Conservation (phyloP, 2,113 vertebrate genomes). For the Aramus guarauna region DNA sequence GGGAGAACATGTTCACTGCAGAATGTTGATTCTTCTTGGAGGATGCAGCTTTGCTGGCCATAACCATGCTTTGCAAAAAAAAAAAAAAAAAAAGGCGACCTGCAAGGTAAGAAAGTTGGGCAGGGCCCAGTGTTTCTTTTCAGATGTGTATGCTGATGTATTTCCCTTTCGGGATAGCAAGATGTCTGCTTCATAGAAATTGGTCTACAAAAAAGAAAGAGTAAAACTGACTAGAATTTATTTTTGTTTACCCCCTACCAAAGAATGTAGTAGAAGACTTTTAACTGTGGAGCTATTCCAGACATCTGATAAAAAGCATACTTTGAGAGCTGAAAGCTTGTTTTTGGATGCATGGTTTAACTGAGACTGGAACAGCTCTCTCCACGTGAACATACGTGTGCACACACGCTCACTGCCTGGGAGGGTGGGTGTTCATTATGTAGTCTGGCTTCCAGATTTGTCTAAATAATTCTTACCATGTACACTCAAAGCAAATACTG, state of each 20-base stretch:
- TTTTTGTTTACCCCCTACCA: background rate
- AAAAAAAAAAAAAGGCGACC: background rate
- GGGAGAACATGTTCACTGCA: background rate
- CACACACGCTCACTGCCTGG: background rate
- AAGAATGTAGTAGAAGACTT: background rate
- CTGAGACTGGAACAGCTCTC: background rate
- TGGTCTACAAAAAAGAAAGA: background rate
- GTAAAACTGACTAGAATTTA: background rate
- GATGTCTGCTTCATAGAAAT: background rate
- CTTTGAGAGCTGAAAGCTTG: background rate
- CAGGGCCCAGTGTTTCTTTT: background rate
- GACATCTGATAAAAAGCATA: background rate
- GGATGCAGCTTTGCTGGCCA: background rate
- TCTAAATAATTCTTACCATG: accelerated
- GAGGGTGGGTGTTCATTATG: background rate
- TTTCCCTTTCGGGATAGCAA: background rate
- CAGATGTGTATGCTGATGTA: background rate
- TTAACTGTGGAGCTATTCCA: background rate
- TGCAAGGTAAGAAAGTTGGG: background rate
- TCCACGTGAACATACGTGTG: background rate
- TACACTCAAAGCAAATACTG: background rate
- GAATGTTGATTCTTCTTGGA: background rate
- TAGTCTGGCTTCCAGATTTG: background rate
- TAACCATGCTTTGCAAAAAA: background rate
- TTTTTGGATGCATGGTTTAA: background rate